Evolutionary conservation across 2,797 vertebrate genomes (phyloP), one percentile per base, ranked within the genome.

Genomic region (Silurus lanzhouensis): DNA sequence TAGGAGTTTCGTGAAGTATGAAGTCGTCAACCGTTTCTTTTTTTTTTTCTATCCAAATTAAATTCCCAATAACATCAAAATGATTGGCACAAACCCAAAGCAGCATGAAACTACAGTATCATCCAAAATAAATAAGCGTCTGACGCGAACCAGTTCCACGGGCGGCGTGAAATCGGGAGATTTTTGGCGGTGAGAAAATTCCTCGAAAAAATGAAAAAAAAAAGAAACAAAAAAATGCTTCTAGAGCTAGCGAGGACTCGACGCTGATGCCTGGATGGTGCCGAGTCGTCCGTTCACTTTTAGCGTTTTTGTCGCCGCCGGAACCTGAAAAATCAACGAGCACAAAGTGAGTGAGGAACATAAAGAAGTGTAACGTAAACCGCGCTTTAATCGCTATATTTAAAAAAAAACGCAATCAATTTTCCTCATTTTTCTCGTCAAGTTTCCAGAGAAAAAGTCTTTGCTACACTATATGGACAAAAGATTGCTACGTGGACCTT

Each of bases 211-310:
- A n/a, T n/a, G n/a, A n/a, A n/a, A n/a, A n/a, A n/a, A n/a, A n/a
- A n/a, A 63, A 82, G 48, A 66, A 19, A 14, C 57, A 79, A 76
- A 48, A 17, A 55, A 70, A 67, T 17, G 55, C 22, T 64, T 87
- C 76, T 87, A 89, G 64, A 81, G 86, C 82, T 76, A 57, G 48
- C 87, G n/a, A 68, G 91, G 82, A 31, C 88, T 76, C 8, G 92
- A 85, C 22, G 91, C 90, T 22, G 88, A 83, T 67, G 91, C 58
- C 48, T 91, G 91, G 83, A 95, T 93, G 31, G 90, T 95, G 87
- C 96, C 94, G 88, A 95, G 91, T 82, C 93, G 93, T 78, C 95
- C 94, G 22, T 95, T 95, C 86, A 96, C 94, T 89, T 94, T 89
- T 84, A 95, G 61, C 0, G 94, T 96, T 88, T 95, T 96, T 83